Base-by-base conservation (phyloP, 2,113 vertebrate genomes). In the Dasyurus viverrinus region DNA sequence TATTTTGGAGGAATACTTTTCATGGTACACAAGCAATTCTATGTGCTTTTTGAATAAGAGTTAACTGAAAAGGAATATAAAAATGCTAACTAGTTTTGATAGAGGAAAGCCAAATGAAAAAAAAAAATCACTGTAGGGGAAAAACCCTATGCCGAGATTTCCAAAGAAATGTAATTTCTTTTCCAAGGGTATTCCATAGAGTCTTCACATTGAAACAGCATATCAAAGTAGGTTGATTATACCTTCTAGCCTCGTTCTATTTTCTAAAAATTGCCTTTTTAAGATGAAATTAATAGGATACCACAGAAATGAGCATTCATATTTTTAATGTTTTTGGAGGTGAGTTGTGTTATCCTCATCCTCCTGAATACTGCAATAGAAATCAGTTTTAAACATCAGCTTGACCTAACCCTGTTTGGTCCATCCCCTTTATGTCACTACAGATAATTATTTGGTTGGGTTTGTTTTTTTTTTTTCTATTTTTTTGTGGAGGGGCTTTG, bases 141-240 rank as follows among this genome's bases (percentile, higher is more conserved):
- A 97, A 94, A 96, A 96, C 94, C 93, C 96, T 98, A 95, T 97
- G 97, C 96, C 97, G 96, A 90, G 57, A 42, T 95, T 97, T 98
- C 98, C 98, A 98, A 98, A 98, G 98, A 98, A 97, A 0, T 95
- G 89, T 89, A 50, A 96, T 98, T 97, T 98, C 97, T 96, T 98
- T 84, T 42, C 8, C 97, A 98, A 95, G 97, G 97, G 97, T 96
- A 97, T 94, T 91, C 90, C 97, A 92, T 84, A 89, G 95, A 96
- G 95, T 97, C 96, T 97, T 97, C 97, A 76, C 96, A 96, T 95
- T 2, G 53, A 91, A 94, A 30, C 54, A 53, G 54, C 89, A 48
- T 60, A 11, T 97, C 90, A 96, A 97, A 95, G 95, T 90, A 97
- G 96, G 96, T 95, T 97, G 95, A 92, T 94, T 97, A 97, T 96